Evolutionary conservation across 2,888 invertebrate genomes (phyloP), one percentile per base, ranked within the genome.

Genomic region (Carpatolechia fugitivella): DNA sequence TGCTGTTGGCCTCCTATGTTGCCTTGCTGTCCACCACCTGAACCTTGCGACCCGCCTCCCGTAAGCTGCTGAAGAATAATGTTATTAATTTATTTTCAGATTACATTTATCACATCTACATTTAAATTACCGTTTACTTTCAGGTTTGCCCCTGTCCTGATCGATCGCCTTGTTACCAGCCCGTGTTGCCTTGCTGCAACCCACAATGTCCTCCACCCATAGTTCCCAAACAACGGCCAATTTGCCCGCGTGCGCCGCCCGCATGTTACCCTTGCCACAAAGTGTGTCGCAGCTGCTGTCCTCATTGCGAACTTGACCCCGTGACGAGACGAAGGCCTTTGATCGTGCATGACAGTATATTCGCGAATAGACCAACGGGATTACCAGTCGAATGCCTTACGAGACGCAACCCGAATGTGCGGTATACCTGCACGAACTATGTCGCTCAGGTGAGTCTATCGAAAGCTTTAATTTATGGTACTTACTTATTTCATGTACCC

Each of bases 301-400:
- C 85, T 1, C 56, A 75, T 52, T 82, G 86, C 62, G 77, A 82
- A n/a, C 44, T 80, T n/a, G 92, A 92, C 57, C 92, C 92, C 1
- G 91, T 92, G 51, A 92, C 92, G 0, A 84, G 91, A 11, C 88
- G 92, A 60, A 82, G 92, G 60, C 92, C 92, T 2, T 76, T 92
- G 36, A 91, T 92, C 60, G 91, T 91, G 60, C 90, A 92, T 74
- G 91, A 92, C 47, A 89, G 92, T 61, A 82, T 92, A 13, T 82
- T 78, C 49, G 80, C 81, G 53, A 70, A 70, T n/a, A 76, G 82
- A 47, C 80, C 78, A 4, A 71, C 84, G 16, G 80, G 81, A 1
- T 58, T 67, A 4, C 86, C 85, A 7, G 77, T 48, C 8, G 74
- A 80, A 59, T 78, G 78, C 57, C 82, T 58, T 20, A 69, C 70